phyloP scores from a whole-genome alignment of 2,797 vertebrate species.

The Chloroceryle amazona region DNA sequence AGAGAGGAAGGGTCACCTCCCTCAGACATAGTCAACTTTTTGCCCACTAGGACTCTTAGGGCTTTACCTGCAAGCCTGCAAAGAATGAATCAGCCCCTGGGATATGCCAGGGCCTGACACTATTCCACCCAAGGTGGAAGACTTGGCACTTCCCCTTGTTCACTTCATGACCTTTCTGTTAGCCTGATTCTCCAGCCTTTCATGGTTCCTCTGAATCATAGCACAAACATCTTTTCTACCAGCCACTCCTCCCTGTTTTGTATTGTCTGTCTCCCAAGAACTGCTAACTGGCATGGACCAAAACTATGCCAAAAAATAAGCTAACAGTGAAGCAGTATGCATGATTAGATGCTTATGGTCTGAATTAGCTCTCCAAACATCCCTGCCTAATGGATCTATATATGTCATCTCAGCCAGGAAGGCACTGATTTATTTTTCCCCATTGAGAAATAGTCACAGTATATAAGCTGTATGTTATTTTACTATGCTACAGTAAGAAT shows the following conservation, averaged over 20 bases:
- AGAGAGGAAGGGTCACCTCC: neutral
- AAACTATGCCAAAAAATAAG: neutral
- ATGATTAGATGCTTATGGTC: neutral
- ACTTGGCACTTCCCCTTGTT: neutral
- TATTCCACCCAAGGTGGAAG: neutral
- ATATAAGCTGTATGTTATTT: neutral
- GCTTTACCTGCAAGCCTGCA: neutral
- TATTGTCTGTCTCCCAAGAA: neutral
- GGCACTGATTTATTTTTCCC: neutral
- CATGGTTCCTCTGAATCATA: neutral
- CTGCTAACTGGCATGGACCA: neutral
- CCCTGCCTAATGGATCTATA: neutral
- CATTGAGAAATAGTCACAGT: neutral
- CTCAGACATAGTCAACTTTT: neutral
- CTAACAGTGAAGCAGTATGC: neutral
- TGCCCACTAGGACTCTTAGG: accelerated
- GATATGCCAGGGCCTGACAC: accelerated
- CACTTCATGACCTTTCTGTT: neutral
- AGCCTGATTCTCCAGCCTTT: neutral
- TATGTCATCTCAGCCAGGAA: neutral
- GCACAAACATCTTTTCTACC: neutral
- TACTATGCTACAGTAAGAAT: neutral
- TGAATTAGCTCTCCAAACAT: neutral
- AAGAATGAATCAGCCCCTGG: neutral
- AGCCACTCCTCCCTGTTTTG: neutral